These are phyloP conservation scores for Strigamia transsilvanica DNA, from an alignment of 2,888 invertebrate genomes.

Conservation along the genomic window DNA sequence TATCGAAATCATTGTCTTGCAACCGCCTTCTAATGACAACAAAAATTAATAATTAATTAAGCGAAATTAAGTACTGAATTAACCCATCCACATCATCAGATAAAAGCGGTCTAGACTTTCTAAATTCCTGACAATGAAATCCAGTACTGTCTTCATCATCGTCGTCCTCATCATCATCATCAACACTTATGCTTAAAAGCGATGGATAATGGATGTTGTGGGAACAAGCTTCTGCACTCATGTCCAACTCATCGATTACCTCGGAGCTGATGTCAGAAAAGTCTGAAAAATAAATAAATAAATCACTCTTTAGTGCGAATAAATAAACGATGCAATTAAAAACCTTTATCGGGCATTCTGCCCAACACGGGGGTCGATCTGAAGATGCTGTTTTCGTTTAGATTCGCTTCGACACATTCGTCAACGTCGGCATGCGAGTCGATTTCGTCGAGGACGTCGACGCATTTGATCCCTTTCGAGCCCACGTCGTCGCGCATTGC, in stretches of 20 bases:
- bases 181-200: neutral
- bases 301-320: neutral
- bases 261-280: neutral
- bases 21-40: neutral
- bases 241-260: neutral
- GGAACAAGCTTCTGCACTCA: neutral
- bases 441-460: neutral
- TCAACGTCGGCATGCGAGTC: neutral
- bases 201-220: neutral
- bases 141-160: constrained; percentile 7
- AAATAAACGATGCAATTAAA: too few species aligned
- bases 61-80: neutral
- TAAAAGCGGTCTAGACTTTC: too few species aligned
- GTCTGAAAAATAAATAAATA: neutral
- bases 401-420: neutral
- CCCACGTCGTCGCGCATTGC: neutral
- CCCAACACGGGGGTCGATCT: neutral
- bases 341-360: neutral
- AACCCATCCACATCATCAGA: too few species aligned
- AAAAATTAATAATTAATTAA: neutral
- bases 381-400: neutral
- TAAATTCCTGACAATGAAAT: neutral
- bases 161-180: neutral
- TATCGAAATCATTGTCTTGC: neutral
- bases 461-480: neutral